These are phyloP conservation scores for Mormyrops attenuatus DNA, from an alignment of 2,797 vertebrate species.

Conservation along the genomic window DNA sequence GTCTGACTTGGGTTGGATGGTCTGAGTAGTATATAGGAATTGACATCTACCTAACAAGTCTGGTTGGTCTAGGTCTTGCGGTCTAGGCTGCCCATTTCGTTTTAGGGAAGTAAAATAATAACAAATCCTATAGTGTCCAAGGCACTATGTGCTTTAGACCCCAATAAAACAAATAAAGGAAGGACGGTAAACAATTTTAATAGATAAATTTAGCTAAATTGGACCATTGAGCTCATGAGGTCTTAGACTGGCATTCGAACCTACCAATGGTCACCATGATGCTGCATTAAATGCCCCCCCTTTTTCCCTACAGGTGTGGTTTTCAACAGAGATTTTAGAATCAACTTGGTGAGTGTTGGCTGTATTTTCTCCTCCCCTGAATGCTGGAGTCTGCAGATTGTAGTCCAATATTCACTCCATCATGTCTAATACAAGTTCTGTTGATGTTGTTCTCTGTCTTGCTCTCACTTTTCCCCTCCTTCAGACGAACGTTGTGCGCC, in stretches of 20 bases:
- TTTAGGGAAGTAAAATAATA: too few species aligned
- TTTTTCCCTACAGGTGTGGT: conserved; percentile 60
- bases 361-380: background rate
- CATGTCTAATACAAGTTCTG: background rate
- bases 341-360: conserved; percentile 58
- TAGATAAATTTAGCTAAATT: background rate
- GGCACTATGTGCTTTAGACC: background rate
- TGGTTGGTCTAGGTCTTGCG: too few species aligned
- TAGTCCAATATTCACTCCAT: background rate
- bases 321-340: conserved; percentile 74
- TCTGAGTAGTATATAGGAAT: background rate
- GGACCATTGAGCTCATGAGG: background rate
- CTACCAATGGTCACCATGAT: background rate
- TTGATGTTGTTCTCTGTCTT: background rate
- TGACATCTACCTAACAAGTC: background rate
- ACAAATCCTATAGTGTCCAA: background rate
- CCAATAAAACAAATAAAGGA: background rate
- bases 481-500: conserved; percentile 55
- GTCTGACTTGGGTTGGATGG: background rate
- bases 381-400: background rate
- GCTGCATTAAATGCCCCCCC: background rate
- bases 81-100: too few species aligned
- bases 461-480: background rate
- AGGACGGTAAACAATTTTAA: background rate
- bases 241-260: background rate